phyloP scores from a whole-genome alignment of 2,113 vertebrate genomes.

The Ranitomeya imitator region DNA sequence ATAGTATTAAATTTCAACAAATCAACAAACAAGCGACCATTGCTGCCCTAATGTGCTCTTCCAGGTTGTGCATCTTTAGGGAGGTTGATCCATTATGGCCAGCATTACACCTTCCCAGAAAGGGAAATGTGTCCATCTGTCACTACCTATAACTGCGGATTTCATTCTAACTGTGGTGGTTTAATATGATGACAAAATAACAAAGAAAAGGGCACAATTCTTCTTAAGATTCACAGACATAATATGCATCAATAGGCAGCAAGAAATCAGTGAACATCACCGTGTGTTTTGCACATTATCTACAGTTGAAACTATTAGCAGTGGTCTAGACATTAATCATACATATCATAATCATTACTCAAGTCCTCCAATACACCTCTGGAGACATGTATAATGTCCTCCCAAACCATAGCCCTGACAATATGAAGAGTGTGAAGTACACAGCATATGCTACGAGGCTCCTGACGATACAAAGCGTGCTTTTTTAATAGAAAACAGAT shows the following conservation, averaged over 20 bases:
- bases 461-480: background rate
- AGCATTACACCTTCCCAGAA: no score
- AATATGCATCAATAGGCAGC: background rate
- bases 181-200: background rate
- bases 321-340: conserved; percentile 43
- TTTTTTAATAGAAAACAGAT: conserved; percentile 27
- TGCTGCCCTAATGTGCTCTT: no score
- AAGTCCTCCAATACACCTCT: background rate
- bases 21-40: no score
- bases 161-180: background rate
- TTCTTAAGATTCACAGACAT: background rate
- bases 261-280: background rate
- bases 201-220: background rate
- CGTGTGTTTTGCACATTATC: conserved; percentile 25
- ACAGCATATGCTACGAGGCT: background rate
- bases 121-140: no score
- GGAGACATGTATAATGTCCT: conserved; percentile 1
- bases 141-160: no score
- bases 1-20: no score
- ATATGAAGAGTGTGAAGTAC: conserved; percentile 18
- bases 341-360: conserved; percentile 21
- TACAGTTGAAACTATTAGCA: conserved; percentile 12
- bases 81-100: no score
- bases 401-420: conserved; percentile 2
- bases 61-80: no score